Evolutionary conservation across 53 echinoderm and acorn worm species (phyloP).

Genomic region (Arbacia lixula): DNA sequence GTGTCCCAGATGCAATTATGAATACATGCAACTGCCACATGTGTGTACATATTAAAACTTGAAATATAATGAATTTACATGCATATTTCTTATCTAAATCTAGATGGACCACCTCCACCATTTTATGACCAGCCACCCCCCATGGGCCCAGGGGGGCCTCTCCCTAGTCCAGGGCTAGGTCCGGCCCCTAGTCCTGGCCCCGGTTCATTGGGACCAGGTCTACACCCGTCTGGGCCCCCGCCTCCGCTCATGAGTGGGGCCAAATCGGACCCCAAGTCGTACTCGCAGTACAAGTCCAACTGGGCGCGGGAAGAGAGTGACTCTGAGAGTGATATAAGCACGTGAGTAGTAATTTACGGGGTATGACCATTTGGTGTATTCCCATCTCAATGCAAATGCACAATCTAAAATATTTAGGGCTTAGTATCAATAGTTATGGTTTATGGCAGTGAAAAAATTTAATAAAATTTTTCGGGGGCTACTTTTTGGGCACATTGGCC

Average conservation of each 20-base stretch:
- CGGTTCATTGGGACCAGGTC: constrained; percentile 15
- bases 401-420: no score
- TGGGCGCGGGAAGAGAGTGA: constrained; percentile 55
- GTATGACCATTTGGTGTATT: no score
- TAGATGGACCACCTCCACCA: constrained; percentile 49
- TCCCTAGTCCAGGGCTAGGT: constrained; percentile 39
- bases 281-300: constrained; percentile 45
- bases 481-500: no score
- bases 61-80: no score
- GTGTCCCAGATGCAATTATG: no score
- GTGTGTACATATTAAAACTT: no score
- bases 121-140: constrained; percentile 53
- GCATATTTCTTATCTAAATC: no score
- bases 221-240: not conserved
- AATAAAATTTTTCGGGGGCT: no score
- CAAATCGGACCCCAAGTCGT: not conserved
- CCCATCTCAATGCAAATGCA: no score
- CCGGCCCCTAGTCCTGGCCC: constrained; percentile 60
- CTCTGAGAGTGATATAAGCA: constrained; percentile 92
- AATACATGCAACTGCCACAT: no score
- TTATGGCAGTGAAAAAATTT: no score
- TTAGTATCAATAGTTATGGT: no score
- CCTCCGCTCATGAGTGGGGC: constrained; percentile 9
- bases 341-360: constrained; percentile 53
- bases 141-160: constrained; percentile 46